Base-by-base conservation (phyloP, 2,797 vertebrate species). In the Acropternis orthonyx region DNA sequence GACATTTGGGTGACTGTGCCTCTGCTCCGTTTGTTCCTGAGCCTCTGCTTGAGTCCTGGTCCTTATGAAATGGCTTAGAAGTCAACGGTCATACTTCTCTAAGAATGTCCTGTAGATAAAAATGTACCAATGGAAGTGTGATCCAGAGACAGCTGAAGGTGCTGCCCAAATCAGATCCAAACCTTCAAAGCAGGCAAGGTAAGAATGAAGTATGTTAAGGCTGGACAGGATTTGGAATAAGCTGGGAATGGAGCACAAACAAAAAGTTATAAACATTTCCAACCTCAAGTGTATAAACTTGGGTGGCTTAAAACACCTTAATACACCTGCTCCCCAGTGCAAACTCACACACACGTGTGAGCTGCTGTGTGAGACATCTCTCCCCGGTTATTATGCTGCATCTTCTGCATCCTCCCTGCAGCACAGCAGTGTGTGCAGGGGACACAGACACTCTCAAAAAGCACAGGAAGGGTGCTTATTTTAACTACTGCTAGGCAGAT, bases 81-180 rank as follows among this genome's bases (percentile, higher is more conserved):
- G n/a, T 34, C 54, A 91, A 69, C 14, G 61, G 59, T 27, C 21
- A 21, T 2, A 66, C 0, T 4, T 54, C 72, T 81, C 77, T 81
- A 30, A 91, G 67, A 88, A 80, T 22, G 39, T 32, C 54, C 66
- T 80, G 46, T 72, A 77, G 73, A 83, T 46, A 84, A 65, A 76
- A 36, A 71, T 14, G 34, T 37, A 74, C 37, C 44, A 74, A 6
- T 6, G n/a, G 9, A 91, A 82, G 10, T 7, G 32, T 85, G 59
- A 24, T 85, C 48, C n/a, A 17, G 27, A 89, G 61, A 65, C 30
- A 66, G 52, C 16, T 44, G 37, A 92, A 73, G 44, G 32, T 79
- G 44, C 17, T 77, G 58, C 27, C 28, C 41, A 67, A 1, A 41
- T 82, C 52, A 76, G n/a, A 54, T 78, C 55, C 55, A 69, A 8